Evolutionary conservation across 2,797 vertebrate genomes (phyloP).

Genomic region (Cynopterus sphinx): DNA sequence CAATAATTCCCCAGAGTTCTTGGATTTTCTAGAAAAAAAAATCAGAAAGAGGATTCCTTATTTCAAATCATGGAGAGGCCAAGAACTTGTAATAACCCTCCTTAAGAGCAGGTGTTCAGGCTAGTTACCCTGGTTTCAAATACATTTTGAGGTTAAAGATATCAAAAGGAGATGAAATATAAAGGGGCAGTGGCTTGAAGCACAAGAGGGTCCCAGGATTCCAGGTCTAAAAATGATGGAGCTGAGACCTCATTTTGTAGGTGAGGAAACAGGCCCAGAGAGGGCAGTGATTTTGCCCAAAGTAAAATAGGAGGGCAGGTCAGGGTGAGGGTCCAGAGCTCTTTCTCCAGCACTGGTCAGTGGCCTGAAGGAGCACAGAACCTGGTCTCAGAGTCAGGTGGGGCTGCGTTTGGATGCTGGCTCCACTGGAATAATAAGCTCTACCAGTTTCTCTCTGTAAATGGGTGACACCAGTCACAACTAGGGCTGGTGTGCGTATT

Average conservation of each 20-base stretch:
- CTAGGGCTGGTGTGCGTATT: not conserved
- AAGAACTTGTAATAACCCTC: not conserved
- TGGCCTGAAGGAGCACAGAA: not conserved
- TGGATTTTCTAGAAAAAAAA: not conserved
- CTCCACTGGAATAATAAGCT: fast-evolving
- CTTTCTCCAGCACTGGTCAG: not conserved
- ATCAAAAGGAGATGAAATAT: not conserved
- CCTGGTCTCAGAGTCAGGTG: not conserved
- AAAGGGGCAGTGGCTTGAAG: not conserved
- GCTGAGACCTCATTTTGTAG: not conserved
- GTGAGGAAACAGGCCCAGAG: not conserved
- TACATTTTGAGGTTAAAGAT: not conserved
- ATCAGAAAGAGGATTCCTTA: not conserved
- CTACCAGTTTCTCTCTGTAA: not conserved
- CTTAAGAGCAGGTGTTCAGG: not conserved
- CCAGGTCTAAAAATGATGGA: not conserved
- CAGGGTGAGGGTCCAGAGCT: too few species aligned
- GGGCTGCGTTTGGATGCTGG: not conserved
- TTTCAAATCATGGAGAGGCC: not conserved
- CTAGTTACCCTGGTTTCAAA: not conserved
- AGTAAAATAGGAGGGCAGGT: not conserved
- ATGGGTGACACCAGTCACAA: not conserved
- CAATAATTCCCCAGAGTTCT: not conserved
- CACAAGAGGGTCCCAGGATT: not conserved
- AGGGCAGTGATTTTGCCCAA: not conserved